phyloP scores from a whole-genome alignment of 2,888 invertebrate genomes.

The Lasioglossum malachurum region DNA sequence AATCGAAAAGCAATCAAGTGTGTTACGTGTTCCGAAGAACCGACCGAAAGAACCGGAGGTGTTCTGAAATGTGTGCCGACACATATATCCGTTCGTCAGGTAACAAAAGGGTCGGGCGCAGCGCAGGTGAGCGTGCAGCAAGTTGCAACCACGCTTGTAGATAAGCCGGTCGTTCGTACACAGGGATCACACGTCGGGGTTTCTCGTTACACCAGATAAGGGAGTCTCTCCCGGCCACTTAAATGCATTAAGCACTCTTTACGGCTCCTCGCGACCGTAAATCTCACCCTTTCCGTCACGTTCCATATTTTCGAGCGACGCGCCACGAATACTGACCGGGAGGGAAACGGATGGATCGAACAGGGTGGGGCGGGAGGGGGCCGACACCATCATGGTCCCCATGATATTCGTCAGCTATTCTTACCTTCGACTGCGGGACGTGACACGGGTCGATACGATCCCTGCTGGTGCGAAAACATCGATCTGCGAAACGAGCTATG shows the following conservation, averaged over 20 bases:
- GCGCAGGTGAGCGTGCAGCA: constrained; percentile 9
- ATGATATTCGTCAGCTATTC: constrained; percentile 33
- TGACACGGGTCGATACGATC: constrained; percentile 53
- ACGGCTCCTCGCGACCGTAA: constrained; percentile 66
- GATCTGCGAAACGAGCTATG: constrained; percentile 15
- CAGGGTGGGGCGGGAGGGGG: neutral
- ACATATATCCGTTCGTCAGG: neutral
- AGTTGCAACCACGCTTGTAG: constrained; percentile 24
- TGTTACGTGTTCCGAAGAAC: neutral
- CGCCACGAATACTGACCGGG: constrained; percentile 33
- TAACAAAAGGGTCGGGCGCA: neutral
- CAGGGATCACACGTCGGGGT: constrained; percentile 44
- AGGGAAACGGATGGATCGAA: constrained; percentile 15
- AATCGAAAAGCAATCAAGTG: neutral
- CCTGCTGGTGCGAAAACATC: constrained; percentile 12
- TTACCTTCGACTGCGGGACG: constrained; percentile 41
- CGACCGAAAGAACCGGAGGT: too few relatives aligned
- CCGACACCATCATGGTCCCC: neutral
- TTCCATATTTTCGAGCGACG: constrained; percentile 75
- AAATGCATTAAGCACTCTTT: constrained; percentile 62
- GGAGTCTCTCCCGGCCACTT: constrained; percentile 40
- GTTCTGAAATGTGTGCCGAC: neutral
- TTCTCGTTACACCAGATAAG: constrained; percentile 63
- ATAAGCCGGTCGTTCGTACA: constrained; percentile 59
- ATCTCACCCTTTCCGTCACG: constrained; percentile 75